Evolutionary conservation across 2,888 invertebrate species (phyloP).

Genomic region (Tolmerus cingulatus): DNA sequence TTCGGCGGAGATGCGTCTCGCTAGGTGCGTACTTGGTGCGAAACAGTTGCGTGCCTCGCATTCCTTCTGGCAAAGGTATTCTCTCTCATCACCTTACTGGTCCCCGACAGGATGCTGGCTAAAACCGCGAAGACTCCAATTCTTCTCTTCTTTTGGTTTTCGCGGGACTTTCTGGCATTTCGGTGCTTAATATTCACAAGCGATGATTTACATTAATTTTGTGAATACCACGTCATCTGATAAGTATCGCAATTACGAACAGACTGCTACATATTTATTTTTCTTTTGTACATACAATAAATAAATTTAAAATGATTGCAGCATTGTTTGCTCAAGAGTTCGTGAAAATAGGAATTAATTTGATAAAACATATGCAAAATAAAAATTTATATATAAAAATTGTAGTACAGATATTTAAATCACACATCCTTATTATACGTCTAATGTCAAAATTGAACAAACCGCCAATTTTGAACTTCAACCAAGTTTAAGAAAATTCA

Average conservation of each 20-base stretch:
- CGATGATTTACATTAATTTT: neutral
- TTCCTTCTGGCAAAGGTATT: neutral
- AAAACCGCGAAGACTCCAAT: neutral
- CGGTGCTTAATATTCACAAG: neutral
- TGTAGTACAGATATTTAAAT: no score
- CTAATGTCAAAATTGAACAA: no score
- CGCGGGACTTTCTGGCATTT: neutral
- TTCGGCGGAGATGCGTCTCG: neutral
- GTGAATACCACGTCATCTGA: neutral
- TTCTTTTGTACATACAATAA: no score
- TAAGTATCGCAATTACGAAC: neutral
- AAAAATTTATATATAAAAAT: no score
- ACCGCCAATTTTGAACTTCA: no score
- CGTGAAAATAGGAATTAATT: no score
- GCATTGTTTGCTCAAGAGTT: neutral
- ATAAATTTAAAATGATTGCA: neutral
- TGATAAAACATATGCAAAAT: no score
- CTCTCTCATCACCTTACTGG: neutral
- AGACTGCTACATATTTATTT: neutral
- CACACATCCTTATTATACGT: no score
- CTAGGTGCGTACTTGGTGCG: neutral
- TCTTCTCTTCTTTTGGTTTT: neutral
- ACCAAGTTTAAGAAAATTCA: no score
- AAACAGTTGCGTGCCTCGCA: neutral
- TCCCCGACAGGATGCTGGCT: slow-evolving; percentile 2